A percentile compares a stretch with the other conserved stretches of the same genome.
phyloP scores from a whole-genome alignment of 2,797 vertebrate species.

The Aulostomus chinensis region DNA sequence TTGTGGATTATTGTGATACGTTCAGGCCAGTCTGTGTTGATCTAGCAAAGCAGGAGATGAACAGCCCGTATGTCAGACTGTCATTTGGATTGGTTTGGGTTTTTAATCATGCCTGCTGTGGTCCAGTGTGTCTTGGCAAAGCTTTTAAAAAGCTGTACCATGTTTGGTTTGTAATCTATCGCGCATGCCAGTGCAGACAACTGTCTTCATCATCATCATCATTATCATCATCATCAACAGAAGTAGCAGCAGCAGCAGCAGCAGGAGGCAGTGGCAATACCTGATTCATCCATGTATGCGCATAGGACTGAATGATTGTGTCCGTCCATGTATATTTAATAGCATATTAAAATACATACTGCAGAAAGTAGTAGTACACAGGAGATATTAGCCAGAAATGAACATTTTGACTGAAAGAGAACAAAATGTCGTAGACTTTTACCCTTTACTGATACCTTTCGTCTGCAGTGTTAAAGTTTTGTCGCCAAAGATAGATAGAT shows the following conservation, averaged over 20 bases:
- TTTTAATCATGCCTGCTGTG: constrained; percentile 52
- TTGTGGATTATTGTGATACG: constrained; percentile 60
- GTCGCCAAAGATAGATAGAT: no score
- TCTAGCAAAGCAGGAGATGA: constrained; percentile 65
- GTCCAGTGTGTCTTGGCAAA: constrained; percentile 56
- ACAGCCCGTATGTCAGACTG: constrained; percentile 61
- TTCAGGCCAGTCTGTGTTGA: constrained; percentile 70
- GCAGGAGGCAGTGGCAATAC: constrained; percentile 21
- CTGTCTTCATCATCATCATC: no score
- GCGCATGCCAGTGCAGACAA: constrained; percentile 25
- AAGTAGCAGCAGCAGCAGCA: no score
- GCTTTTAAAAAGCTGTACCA: constrained; percentile 33
- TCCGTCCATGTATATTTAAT: constrained; percentile 10
- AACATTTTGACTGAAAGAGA: no score
- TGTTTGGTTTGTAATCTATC: constrained; percentile 47
- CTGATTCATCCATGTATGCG: constrained; percentile 19
- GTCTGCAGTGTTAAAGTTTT: no score
- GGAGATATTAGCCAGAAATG: no score
- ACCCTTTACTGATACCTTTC: no score
- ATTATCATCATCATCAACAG: no score
- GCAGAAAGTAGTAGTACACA: no score
- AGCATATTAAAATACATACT: constrained; percentile 7
- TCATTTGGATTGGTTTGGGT: constrained; percentile 50
- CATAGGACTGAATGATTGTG: no score
- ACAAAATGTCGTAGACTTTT: no score